These are phyloP conservation scores for Athene cunicularia DNA, from an alignment of 2,113 vertebrate genomes.

Conservation along the genomic window DNA sequence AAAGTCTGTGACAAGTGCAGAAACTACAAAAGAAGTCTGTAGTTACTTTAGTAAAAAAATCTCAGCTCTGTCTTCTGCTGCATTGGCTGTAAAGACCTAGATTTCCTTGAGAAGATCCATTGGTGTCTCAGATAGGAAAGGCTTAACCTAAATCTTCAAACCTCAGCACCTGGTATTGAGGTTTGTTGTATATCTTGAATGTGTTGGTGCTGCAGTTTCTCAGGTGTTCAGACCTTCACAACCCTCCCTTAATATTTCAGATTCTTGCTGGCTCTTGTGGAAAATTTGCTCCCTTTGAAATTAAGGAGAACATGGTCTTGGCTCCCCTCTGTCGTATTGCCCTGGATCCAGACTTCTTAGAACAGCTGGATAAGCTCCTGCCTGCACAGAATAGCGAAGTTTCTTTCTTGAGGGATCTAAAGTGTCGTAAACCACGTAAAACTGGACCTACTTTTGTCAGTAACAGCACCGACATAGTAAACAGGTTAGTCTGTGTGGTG, in stretches of 20 bases:
- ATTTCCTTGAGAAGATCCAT: not conserved
- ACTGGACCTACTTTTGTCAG: constrained; percentile 79
- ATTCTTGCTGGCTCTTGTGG: constrained; percentile 92
- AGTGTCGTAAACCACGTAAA: constrained; percentile 73
- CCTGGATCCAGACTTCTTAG: constrained; percentile 79
- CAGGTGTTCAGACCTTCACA: not conserved
- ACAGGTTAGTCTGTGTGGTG: constrained; percentile 62
- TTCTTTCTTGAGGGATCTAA: constrained; percentile 84
- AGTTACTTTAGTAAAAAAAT: not conserved
- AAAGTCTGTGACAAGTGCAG: not conserved
- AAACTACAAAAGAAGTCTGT: not conserved
- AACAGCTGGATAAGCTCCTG: constrained; percentile 84
- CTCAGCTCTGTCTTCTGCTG: not conserved
- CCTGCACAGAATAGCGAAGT: constrained; percentile 48
- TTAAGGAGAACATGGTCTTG: constrained; percentile 92
- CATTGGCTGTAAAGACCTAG: not conserved
- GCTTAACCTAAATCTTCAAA: not conserved
- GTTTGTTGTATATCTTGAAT: not conserved
- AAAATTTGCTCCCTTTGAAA: constrained; percentile 98
- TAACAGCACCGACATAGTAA: not conserved
- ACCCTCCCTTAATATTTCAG: constrained; percentile 60
- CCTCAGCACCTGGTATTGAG: not conserved
- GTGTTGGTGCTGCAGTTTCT: not conserved
- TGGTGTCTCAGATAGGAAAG: not conserved
- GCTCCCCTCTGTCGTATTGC: constrained; percentile 85